Conservation (phyloP, 2,797 vertebrate genomes). For the Holocentrus rufus region DNA sequence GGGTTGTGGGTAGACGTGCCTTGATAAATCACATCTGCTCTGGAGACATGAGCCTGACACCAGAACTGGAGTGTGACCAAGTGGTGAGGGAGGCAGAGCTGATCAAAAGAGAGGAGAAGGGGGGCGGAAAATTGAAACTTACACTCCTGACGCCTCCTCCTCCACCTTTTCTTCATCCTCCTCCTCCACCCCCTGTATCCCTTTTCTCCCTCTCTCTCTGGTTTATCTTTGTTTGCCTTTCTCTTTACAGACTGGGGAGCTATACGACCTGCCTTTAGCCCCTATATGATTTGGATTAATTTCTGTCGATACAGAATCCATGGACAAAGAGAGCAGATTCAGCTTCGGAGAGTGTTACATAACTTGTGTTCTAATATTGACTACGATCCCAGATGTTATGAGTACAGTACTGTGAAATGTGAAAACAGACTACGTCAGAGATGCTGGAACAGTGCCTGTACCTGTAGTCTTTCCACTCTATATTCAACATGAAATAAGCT, state of each 20-base stretch:
- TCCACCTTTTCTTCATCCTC: constrained; percentile 12
- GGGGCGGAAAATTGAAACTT: constrained; percentile 54
- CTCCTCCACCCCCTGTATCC: constrained; percentile 1
- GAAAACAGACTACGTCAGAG: background rate
- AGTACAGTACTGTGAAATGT: constrained; percentile 13
- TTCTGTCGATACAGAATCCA: background rate
- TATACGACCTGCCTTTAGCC: constrained; percentile 13
- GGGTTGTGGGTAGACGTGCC: constrained; percentile 18
- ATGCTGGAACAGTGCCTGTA: background rate
- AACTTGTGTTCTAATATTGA: constrained; percentile 44
- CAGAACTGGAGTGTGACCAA: constrained; percentile 59
- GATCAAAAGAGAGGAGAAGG: constrained; percentile 53
- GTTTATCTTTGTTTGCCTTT: constrained; percentile 17
- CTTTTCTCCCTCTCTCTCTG: background rate
- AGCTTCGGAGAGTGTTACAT: constrained; percentile 42
- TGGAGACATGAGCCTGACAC: constrained; percentile 55
- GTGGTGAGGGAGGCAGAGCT: constrained; percentile 32
- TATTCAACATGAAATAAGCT: constrained; percentile 12
- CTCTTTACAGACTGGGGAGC: constrained; percentile 17
- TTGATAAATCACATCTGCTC: constrained; percentile 68
- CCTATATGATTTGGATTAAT: constrained; percentile 25
- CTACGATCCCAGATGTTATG: constrained; percentile 14
- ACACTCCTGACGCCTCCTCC: background rate
- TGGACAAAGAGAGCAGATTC: constrained; percentile 47
- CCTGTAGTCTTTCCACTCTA: background rate